Base-by-base conservation (phyloP, 2,113 vertebrate genomes). In the Bufo bufo region DNA sequence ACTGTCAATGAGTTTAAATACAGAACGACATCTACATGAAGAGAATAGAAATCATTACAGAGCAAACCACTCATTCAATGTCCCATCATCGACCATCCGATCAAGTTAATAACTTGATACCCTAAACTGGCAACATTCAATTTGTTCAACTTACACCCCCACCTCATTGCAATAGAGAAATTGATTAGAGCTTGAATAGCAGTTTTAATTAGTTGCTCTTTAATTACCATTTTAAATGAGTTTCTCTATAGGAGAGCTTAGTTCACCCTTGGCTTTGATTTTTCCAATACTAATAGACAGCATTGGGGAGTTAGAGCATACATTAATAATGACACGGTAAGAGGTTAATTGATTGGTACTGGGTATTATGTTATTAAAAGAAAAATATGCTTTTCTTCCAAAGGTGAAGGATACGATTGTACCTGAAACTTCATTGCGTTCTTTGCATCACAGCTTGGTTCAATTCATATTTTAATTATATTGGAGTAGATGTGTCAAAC, bases 151-250 rank as follows among this genome's bases (percentile, higher is more conserved):
- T 92, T 90, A 92, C 93, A 93, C 92, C 92, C 91, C 33, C 65
- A 13, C n/a, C 66, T 91, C 91, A 92, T 93, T 90, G 93, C 93
- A 94, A 97, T 96, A 94, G 95, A 93, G 93, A 94, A 90, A 99
- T 97, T 95, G 97, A 98, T 98, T 95, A 95, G 88, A 91, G 90
- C 93, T 95, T 94, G 94, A 93, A 96, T 93, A 94, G 95, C 93
- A 92, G 94, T 93, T 96, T 94, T 96, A 94, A 97, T 97, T 96
- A 97, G 92, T 91, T 93, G 94, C 93, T 91, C 95, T 94, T 93
- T 96, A 96, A 97, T 97, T 96, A 96, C 95, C 94, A 94, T 91
- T 84, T 85, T 91, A 91, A 92, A 92, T 91, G 91, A 91, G 90
- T 93, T 92, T 91, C 89, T 88, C 84, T 92, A 91, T 90, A 86